phyloP scores from a whole-genome alignment of 2,113 vertebrate genomes.

The Eupsittula cactorum region DNA sequence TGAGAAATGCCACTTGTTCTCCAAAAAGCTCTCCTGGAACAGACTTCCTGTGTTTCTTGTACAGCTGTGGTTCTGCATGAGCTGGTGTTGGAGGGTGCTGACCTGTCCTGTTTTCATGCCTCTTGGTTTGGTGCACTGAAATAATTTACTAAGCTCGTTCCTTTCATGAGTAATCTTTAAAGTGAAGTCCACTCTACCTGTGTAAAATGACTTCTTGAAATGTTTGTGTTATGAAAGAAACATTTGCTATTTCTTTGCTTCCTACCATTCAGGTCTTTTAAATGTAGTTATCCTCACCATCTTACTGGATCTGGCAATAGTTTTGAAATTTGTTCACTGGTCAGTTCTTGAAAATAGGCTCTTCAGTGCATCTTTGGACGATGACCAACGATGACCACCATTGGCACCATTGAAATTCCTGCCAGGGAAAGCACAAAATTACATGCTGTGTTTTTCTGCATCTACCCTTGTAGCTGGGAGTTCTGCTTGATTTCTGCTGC shows the following conservation, averaged over 20 bases:
- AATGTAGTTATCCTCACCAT: conserved; percentile 75
- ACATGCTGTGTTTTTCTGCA: not conserved
- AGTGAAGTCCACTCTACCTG: conserved; percentile 65
- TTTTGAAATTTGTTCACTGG: conserved; percentile 45
- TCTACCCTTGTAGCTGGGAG: not conserved
- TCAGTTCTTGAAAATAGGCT: conserved; percentile 55
- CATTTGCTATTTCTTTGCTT: conserved; percentile 60
- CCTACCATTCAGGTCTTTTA: conserved; percentile 66
- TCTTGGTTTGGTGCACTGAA: conserved; percentile 72
- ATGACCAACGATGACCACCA: not conserved
- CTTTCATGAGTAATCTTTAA: conserved; percentile 67
- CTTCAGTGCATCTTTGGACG: conserved; percentile 3
- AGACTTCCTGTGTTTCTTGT: not conserved
- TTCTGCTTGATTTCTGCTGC: conserved; percentile 33
- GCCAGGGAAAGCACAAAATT: not conserved
- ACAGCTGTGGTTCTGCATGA: not conserved
- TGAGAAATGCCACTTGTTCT: not conserved
- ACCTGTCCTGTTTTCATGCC: conserved; percentile 8
- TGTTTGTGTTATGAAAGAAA: conserved; percentile 53
- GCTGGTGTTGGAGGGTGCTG: not conserved
- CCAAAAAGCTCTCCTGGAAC: conserved; percentile 26
- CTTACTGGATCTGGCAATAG: conserved; percentile 71
- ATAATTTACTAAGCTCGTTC: conserved; percentile 66
- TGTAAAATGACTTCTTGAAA: conserved; percentile 62
- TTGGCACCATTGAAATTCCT: conserved; percentile 20